Base-by-base conservation (phyloP, 2,113 vertebrate species). In the Platysternon megacephalum region DNA sequence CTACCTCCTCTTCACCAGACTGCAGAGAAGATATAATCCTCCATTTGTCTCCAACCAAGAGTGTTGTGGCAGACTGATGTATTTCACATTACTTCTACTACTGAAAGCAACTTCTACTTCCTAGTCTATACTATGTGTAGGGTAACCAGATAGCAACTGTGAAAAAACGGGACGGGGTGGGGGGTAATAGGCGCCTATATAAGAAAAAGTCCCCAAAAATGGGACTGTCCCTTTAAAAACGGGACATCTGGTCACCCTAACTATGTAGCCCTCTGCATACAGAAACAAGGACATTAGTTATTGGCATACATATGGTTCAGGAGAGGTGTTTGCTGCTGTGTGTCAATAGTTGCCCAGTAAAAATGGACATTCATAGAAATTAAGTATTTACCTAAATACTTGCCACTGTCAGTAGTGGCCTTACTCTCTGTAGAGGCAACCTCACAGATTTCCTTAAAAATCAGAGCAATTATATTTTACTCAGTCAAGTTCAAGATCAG, bases 321-420 rank as follows among this genome's bases (percentile, higher is more conserved):
- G 19, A 72, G n/a, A 72, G n/a, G 61, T 16, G 4, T 65, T 35
- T 65, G 58, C 58, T 65, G 7, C 29, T 72, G 21, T 39, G 32
- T 35, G 14, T 72, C n/a, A 49, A 7, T 19, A 53, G 1, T 46
- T 28, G 39, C 65, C 65, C 17, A 21, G 35, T 72, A 72, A 72
- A 61, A 39, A 39, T 72, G 35, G 6, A 81, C 5, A 84, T 39
- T 19, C 53, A 32, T 4, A 21, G 24, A 26, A 29, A 68, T 6
- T 4, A 10, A 84, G 49, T 4, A 52, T 0, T 3, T 1, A 55
- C 11, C 16, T 82, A 72, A 35, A 46, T 42, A 79, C 13, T 3
- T 12, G 61, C 0, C 22, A 49, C 8, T 39, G 28, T 48, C 51
- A 86, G 44, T 0, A 87, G 35, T 3, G 8, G 14, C 11, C 35